Evolutionary conservation across 2,113 vertebrate species (phyloP).

Genomic region (Chaenocephalus aceratus): DNA sequence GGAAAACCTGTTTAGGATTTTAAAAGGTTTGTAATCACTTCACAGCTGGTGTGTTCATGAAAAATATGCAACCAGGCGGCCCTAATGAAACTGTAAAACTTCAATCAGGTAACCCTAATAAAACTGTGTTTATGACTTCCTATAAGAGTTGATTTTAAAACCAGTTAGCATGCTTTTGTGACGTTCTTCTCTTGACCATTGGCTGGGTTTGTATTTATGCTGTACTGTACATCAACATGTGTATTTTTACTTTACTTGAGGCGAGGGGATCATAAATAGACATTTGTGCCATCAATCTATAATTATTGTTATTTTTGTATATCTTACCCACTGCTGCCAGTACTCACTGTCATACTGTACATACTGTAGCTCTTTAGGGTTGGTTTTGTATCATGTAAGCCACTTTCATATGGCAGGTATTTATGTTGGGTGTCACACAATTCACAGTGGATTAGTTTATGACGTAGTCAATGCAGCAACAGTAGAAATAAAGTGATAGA

Average conservation of each 20-base stretch:
- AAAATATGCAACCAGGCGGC: constrained; percentile 70
- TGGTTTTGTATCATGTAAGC: constrained; percentile 49
- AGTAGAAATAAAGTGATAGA: constrained; percentile 41
- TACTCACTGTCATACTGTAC: constrained; percentile 67
- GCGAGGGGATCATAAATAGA: constrained; percentile 32
- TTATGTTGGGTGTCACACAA: constrained; percentile 56
- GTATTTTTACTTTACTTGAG: constrained; percentile 55
- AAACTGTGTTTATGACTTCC: constrained; percentile 65
- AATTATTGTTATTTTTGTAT: constrained; percentile 10
- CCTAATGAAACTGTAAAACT: constrained; percentile 63
- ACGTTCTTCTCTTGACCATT: constrained; percentile 64
- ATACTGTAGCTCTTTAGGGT: constrained; percentile 66
- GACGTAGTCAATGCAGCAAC: constrained; percentile 37
- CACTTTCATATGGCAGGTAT: constrained; percentile 48
- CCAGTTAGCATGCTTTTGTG: constrained; percentile 78
- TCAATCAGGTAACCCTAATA: constrained; percentile 65
- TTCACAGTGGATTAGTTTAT: constrained; percentile 58
- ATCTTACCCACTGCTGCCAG: constrained; percentile 43
- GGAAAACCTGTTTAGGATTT: constrained; percentile 17
- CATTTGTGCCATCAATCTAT: constrained; percentile 55
- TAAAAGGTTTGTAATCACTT: constrained; percentile 23
- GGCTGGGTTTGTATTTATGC: constrained; percentile 72
- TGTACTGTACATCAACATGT: constrained; percentile 66
- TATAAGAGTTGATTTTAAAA: constrained; percentile 64
- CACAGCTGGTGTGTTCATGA: constrained; percentile 21